phyloP scores from a whole-genome alignment of 2,797 vertebrate species.

The Darevskia mixta region DNA sequence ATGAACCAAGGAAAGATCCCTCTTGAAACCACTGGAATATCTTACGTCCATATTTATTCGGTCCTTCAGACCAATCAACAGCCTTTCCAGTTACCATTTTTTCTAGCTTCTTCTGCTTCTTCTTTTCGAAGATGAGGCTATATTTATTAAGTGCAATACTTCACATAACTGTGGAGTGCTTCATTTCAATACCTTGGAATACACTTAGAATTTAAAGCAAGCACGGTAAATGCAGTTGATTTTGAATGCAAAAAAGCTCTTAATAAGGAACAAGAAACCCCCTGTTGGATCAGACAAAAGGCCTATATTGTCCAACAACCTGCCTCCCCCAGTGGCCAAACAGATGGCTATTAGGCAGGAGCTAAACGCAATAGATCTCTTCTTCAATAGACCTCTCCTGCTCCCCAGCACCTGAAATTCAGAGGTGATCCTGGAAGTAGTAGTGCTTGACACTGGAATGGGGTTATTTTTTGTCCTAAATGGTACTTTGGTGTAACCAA shows the following conservation, averaged over 20 bases:
- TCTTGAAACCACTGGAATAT: slow-evolving; percentile 53
- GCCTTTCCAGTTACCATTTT: slow-evolving; percentile 55
- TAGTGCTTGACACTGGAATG: background rate
- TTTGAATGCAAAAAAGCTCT: slow-evolving; percentile 43
- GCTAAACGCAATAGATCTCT: too few relatives aligned
- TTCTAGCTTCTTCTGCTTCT: slow-evolving; percentile 33
- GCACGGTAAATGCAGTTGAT: slow-evolving; percentile 45
- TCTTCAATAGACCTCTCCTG: too few relatives aligned
- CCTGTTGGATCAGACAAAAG: too few relatives aligned
- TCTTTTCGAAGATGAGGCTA: background rate
- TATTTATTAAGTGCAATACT: background rate
- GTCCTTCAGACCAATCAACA: slow-evolving; percentile 62
- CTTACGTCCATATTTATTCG: slow-evolving; percentile 38
- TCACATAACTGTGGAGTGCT: slow-evolving; percentile 43
- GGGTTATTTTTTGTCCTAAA: background rate
- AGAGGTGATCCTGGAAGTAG: too few relatives aligned
- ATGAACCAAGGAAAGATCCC: slow-evolving; percentile 46
- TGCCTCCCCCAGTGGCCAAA: too few relatives aligned
- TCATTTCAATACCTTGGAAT: slow-evolving; percentile 58
- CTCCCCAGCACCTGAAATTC: too few relatives aligned
- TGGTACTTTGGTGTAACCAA: background rate
- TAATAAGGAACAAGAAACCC: too few relatives aligned
- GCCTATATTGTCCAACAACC: too few relatives aligned
- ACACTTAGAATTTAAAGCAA: slow-evolving; percentile 14
- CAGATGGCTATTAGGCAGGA: too few relatives aligned